Evolutionary conservation across 1,140 invertebrate genomes (phyloP).

Genomic region (Mya arenaria): DNA sequence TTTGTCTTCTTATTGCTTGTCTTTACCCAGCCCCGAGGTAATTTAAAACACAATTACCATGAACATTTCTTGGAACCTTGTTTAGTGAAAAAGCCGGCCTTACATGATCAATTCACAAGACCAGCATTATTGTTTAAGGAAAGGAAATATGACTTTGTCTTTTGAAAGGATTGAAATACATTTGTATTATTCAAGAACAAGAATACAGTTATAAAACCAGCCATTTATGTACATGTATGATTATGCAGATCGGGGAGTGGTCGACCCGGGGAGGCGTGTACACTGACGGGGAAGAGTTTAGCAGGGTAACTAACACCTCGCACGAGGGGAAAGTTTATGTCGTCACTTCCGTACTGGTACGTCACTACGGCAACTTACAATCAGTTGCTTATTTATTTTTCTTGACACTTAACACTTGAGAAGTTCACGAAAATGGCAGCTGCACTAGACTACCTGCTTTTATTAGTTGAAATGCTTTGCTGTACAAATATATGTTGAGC

Average conservation of each 20-base stretch:
- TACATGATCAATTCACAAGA: too few relatives aligned
- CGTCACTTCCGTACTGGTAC: constrained; percentile 54
- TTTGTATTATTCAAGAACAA: not conserved
- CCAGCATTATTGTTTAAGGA: too few relatives aligned
- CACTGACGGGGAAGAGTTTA: constrained; percentile 33
- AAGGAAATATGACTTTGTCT: too few relatives aligned
- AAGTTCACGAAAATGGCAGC: not conserved
- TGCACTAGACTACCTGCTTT: too few relatives aligned
- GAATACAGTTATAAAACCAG: not conserved
- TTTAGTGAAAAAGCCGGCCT: too few relatives aligned
- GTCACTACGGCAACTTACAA: not conserved
- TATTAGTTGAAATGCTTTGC: too few relatives aligned
- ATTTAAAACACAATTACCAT: too few relatives aligned
- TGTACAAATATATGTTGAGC: too few relatives aligned
- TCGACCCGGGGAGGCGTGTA: not conserved
- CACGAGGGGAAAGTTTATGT: constrained; percentile 5
- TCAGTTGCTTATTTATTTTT: not conserved
- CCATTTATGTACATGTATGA: not conserved
- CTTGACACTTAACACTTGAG: not conserved
- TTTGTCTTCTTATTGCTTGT: too few relatives aligned
- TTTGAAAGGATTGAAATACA: not conserved
- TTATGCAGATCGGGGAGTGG: constrained; percentile 57
- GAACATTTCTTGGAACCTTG: too few relatives aligned
- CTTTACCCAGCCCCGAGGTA: too few relatives aligned
- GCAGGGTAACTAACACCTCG: not conserved